These are phyloP conservation scores for Drosophila nr. perissopoda DNA, from an alignment of 2,888 invertebrate genomes.

Conservation along the genomic window DNA sequence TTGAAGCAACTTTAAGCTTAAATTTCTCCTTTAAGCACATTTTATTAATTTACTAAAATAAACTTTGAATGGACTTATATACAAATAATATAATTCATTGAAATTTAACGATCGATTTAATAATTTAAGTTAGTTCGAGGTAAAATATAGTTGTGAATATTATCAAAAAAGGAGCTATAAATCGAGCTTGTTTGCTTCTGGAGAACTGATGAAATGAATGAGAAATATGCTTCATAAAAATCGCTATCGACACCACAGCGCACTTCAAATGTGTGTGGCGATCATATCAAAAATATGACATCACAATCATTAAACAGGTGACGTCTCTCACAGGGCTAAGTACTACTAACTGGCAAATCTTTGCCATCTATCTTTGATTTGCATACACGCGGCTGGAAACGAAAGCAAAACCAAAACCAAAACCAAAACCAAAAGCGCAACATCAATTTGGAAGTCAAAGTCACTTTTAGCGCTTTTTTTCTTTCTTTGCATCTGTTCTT, in stretches of 20 bases:
- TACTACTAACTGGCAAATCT: neutral
- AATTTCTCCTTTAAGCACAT: neutral
- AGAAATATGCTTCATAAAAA: neutral
- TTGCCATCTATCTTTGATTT: constrained; percentile 20
- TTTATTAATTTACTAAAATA: neutral
- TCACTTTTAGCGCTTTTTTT: constrained; percentile 22
- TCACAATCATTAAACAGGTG: constrained; percentile 6
- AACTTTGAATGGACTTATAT: neutral
- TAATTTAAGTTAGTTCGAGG: too few relatives aligned
- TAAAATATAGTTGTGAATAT: neutral
- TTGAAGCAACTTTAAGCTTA: neutral
- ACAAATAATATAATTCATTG: neutral
- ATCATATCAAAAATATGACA: constrained; percentile 14
- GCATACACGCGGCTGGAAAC: constrained; percentile 23
- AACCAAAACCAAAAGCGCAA: neutral
- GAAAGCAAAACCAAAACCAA: constrained; percentile 44
- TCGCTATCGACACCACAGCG: neutral
- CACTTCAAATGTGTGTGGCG: neutral
- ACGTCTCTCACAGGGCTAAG: neutral
- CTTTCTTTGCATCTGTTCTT: neutral
- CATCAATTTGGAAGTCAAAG: constrained; percentile 33
- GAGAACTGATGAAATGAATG: neutral
- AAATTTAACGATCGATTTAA: neutral
- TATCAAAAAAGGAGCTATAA: neutral
- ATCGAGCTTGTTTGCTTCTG: neutral